Conservation (phyloP, 2,113 vertebrate species). For the Sebastes schlegelii region DNA sequence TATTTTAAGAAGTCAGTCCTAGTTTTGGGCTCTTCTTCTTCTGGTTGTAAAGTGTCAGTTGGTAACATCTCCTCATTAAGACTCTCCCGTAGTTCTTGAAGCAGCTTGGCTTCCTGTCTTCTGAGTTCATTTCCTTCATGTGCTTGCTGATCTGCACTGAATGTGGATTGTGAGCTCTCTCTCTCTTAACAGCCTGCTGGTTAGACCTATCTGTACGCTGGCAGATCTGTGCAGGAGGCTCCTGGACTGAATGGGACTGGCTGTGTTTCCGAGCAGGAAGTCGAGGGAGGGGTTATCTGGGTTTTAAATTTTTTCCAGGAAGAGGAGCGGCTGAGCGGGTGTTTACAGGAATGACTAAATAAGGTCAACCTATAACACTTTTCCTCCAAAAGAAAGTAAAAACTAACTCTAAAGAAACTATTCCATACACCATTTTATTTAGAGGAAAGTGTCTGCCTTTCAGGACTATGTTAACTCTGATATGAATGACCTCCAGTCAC, state of each 20-base stretch:
- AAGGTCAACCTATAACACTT: too few relatives aligned
- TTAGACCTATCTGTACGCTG: not conserved
- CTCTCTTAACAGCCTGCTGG: not conserved
- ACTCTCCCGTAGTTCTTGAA: not conserved
- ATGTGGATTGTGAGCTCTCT: not conserved
- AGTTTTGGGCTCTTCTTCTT: not conserved
- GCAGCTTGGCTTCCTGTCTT: not conserved
- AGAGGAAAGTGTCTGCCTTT: too few relatives aligned
- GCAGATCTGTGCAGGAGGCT: not conserved
- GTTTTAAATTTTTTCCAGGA: not conserved
- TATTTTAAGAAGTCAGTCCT: not conserved
- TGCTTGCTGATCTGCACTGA: not conserved
- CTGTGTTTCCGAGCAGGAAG: not conserved
- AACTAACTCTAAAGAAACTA: too few relatives aligned
- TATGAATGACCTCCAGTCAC: too few relatives aligned
- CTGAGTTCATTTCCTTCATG: not conserved
- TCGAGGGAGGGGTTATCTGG: not conserved
- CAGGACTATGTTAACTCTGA: too few relatives aligned
- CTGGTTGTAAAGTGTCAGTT: not conserved
- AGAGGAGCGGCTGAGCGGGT: not conserved
- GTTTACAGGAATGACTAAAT: too few relatives aligned
- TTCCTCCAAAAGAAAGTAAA: too few relatives aligned
- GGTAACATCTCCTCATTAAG: not conserved
- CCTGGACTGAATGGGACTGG: not conserved
- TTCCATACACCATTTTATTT: too few relatives aligned